Percentiles rank a stretch among this genome's conserved stretches.
phyloP scores from a whole-genome alignment of 1,140 invertebrate species.

The Colletes latitarsis region DNA sequence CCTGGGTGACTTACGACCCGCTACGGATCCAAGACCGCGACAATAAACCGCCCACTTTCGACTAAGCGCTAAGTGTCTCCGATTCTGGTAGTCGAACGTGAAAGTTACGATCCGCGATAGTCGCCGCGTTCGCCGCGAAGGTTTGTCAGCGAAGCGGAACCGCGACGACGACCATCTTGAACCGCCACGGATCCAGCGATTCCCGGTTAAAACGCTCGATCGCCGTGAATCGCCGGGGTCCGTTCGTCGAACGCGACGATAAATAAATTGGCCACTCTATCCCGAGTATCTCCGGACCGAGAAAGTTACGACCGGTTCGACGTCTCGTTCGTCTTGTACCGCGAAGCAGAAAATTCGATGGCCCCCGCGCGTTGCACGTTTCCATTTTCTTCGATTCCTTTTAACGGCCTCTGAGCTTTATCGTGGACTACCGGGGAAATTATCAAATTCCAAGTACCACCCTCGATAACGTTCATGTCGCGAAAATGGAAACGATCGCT shows the following conservation, averaged over 20 bases:
- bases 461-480: too few relatives aligned
- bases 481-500: too few relatives aligned
- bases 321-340: conserved; percentile 2
- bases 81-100: conserved; percentile 41
- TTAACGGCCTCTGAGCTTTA: too few relatives aligned
- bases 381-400: background rate
- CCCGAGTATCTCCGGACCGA: background rate
- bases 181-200: too few relatives aligned
- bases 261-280: conserved; percentile 33
- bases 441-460: too few relatives aligned
- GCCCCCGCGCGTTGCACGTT: background rate
- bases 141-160: background rate
- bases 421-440: too few relatives aligned
- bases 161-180: background rate
- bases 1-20: background rate
- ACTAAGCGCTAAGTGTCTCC: conserved; percentile 6
- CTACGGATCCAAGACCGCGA: background rate
- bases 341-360: conserved; percentile 10
- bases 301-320: conserved; percentile 21
- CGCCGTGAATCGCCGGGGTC: too few relatives aligned
- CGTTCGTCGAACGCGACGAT: background rate
- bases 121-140: background rate
- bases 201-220: too few relatives aligned
- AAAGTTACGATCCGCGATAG: conserved; percentile 37
- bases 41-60: conserved; percentile 41